phyloP scores from a whole-genome alignment of 2,113 vertebrate species.

The Empidonax traillii region DNA sequence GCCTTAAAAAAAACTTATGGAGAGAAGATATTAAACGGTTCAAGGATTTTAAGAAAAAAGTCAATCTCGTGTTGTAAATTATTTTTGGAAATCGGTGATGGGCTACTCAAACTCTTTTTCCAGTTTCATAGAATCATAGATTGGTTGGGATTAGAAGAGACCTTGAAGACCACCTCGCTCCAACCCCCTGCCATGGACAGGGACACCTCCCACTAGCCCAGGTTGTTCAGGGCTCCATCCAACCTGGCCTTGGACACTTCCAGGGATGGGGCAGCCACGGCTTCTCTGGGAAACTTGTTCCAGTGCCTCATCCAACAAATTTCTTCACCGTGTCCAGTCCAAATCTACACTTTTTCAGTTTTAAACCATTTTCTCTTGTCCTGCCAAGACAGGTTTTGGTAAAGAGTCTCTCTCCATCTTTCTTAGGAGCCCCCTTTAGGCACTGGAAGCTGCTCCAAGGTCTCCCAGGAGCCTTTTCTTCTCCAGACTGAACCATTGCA shows the following conservation, averaged over 20 bases:
- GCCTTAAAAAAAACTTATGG: neutral
- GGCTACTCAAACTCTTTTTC: neutral
- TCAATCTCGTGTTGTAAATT: neutral
- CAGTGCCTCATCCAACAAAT: neutral
- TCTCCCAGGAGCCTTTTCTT: neutral
- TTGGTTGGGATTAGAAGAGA: neutral
- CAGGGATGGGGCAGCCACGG: rapidly evolving
- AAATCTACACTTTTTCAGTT: neutral
- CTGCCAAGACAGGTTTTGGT: neutral
- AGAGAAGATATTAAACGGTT: neutral
- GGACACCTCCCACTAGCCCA: neutral
- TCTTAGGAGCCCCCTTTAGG: too few relatives aligned
- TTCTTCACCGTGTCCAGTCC: neutral
- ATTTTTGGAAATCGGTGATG: neutral
- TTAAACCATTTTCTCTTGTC: neutral
- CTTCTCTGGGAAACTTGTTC: neutral
- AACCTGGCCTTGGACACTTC: neutral
- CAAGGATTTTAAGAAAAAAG: neutral
- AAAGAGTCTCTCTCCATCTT: neutral
- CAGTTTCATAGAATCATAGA: neutral
- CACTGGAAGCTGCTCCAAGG: too few relatives aligned
- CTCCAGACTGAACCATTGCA: neutral
- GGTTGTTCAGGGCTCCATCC: neutral
- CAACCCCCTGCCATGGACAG: neutral
- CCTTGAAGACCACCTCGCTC: neutral